Evolutionary conservation across 2,888 invertebrate species (phyloP), one percentile per base, ranked within the genome.

Genomic region (Lepidocyrtinus sp.): DNA sequence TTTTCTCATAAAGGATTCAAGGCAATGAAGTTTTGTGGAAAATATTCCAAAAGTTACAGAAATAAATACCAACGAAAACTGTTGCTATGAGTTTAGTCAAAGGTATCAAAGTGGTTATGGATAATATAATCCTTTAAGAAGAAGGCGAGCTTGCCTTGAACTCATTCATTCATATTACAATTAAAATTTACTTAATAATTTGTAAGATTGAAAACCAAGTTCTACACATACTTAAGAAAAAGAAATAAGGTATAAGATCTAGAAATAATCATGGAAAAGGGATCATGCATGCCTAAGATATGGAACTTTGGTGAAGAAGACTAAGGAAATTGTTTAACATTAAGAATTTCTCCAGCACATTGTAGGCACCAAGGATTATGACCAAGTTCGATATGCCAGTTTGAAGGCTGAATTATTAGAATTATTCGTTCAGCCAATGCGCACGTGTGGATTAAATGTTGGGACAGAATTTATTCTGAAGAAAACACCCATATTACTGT

Each of bases 1-100:
- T 68, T 50, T 69, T 62, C 64, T 50, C 63, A 63, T 68, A 67
- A 64, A 62, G 26, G 46, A 5, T 25, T 70, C 75, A 75, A 75
- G 75, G 75, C 69, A 25, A 70, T 36, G 36, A 36, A 36, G 36
- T 36, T 36, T 36, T 36, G 36, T 36, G 36, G 36, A 36, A 36
- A 36, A 36, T 36, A 36, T 36, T 36, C 5, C 5, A 36, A 12
- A 36, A 36, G 5, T 36, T 36, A 36, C 12, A 36, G 5, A 36
- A 5, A 12, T 36, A 36, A 36, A 5, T 36, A 12, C 36, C 12
- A 36, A 36, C 5, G 36, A 36, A n/a, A n/a, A n/a, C n/a, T n/a
- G n/a, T n/a, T n/a, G n/a, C n/a, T n/a, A n/a, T n/a, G n/a, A n/a
- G n/a, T n/a, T n/a, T n/a, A n/a, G n/a, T n/a, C n/a, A n/a, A n/a